Evolutionary conservation across 2,888 invertebrate genomes (phyloP).

Genomic region (Phytoseiulus persimilis): DNA sequence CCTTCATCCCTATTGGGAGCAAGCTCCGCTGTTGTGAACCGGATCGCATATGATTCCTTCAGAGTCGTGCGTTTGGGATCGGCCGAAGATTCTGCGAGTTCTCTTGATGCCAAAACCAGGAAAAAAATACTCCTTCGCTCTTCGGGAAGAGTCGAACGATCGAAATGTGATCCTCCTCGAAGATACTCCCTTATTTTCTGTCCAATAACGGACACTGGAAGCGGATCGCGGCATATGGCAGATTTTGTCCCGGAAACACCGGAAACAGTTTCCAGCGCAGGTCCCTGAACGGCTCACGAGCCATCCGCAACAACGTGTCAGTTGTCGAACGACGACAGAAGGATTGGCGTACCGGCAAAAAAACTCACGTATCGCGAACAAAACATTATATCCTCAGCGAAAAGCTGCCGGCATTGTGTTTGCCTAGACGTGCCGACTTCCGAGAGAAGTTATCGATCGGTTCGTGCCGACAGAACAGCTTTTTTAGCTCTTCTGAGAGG

Average conservation of each 20-base stretch:
- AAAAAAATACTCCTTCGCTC: neutral
- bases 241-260: no score
- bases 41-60: neutral
- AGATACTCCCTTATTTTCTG: no score
- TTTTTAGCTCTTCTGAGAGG: neutral
- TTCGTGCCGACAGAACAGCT: neutral
- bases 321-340: neutral
- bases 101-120: neutral
- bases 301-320: neutral
- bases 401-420: neutral
- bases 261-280: no score
- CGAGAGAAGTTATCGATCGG: neutral
- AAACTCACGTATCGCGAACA: neutral
- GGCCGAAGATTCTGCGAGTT: neutral
- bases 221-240: no score
- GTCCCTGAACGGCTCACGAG: neutral
- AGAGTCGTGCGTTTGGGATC: neutral
- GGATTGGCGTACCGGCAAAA: neutral
- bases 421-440: neutral
- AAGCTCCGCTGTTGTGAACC: neutral
- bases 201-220: no score
- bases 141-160: neutral
- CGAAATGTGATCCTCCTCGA: neutral
- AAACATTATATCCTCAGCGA: neutral
- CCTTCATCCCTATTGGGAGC: neutral